Conservation (phyloP, 1,140 invertebrate species). For the Gryon sp. region DNA sequence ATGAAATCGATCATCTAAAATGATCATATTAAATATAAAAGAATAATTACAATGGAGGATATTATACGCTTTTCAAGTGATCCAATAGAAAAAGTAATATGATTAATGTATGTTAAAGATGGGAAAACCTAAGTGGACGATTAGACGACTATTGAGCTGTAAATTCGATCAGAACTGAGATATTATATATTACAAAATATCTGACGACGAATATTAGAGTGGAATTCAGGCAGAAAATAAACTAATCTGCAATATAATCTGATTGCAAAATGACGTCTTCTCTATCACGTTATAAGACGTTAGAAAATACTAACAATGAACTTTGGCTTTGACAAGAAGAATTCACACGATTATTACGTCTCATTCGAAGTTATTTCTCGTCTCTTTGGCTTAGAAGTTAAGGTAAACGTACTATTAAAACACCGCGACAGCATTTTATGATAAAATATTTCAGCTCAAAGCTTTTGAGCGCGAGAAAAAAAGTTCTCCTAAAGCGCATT, state of each 20-base stretch:
- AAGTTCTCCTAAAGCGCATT: constrained; percentile 16
- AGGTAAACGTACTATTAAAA: constrained; percentile 11
- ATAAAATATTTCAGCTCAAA: constrained; percentile 20
- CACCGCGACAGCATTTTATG: constrained; percentile 1
- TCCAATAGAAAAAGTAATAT: background rate
- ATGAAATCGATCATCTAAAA: no score
- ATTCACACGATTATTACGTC: constrained; percentile 7
- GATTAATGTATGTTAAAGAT: constrained; percentile 30
- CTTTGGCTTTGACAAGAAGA: background rate
- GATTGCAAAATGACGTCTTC: background rate
- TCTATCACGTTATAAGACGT: background rate
- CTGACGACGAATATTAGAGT: no score
- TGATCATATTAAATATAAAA: constrained; percentile 16
- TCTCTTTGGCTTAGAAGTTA: constrained; percentile 8
- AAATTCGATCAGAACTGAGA: background rate
- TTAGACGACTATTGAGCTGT: background rate
- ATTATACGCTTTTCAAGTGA: constrained; percentile 20
- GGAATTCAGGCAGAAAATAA: constrained; percentile 11
- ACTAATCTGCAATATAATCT: background rate
- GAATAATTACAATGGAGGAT: constrained; percentile 2
- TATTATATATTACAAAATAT: no score
- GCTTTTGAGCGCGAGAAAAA: constrained; percentile 2
- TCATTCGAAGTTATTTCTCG: constrained; percentile 5
- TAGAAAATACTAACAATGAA: background rate
- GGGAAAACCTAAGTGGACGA: constrained; percentile 11